Base-by-base conservation (phyloP, 2,797 vertebrate genomes). In the Eleutherodactylus coqui region DNA sequence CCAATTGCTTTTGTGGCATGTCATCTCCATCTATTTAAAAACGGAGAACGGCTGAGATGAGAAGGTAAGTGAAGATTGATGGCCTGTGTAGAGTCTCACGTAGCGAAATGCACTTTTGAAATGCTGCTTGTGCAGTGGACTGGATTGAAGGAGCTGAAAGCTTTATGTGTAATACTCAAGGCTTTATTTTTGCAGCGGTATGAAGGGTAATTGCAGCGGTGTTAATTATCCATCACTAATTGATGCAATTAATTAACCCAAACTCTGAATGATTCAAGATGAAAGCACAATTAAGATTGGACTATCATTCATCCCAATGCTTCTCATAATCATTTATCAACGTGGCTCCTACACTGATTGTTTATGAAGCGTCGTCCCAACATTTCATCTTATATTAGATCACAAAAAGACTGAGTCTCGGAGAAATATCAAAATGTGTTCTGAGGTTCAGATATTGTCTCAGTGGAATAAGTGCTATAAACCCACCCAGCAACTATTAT, bases 181-280 rank as follows among this genome's bases (percentile, higher is more conserved):
- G 13, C 32, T 34, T 14, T 51, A 24, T 81, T 36, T 78, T 29
- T 45, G 21, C 55, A 83, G 69, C 62, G 4, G 17, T 38, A 27
- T 64, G 64, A 34, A 60, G 67, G 75, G 43, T 75, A 79, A 83
- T 51, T 55, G 41, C 75, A 62, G 73, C 81, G 21, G 38, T 67
- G 13, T 29, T 73, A 87, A 87, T 87, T 87, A 87, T 64, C 75
- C 43, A 7, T 38, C 32, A 51, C 41, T 87, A 87, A 87, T 83
- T 72, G 75, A 51, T 87, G 51, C 58, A 75, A 87, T 87, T 87
- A 87, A 87, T 87, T 83, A 79, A 72, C 14, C 62, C 51, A 49
- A 60, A 73, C 36, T 49, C 45, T 43, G 17, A 21, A 72, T 29
- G 64, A 72, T 32, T 62, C n/a, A 38, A 29, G 75, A 83, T 87